These are phyloP conservation scores for Azorinus chamasolen DNA, from an alignment of 2,888 invertebrate species.

Conservation along the genomic window DNA sequence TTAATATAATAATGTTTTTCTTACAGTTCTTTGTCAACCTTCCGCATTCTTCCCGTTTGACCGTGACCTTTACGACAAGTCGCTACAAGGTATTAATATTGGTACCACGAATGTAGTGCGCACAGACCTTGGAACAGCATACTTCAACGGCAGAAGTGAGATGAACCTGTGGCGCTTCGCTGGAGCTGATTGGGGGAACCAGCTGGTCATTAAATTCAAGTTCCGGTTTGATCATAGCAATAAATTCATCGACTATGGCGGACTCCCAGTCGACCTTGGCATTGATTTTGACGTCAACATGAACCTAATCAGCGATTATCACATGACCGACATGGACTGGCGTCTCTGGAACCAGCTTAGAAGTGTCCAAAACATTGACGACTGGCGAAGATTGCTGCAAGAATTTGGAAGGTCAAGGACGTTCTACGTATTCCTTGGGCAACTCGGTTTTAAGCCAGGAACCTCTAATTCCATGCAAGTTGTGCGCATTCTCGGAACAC, in stretches of 20 bases:
- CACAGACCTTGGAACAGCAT: slow-evolving; percentile 72
- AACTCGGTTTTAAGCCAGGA: slow-evolving; percentile 68
- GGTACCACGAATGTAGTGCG: slow-evolving; percentile 64
- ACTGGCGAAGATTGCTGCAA: slow-evolving; percentile 57
- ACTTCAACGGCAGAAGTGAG: slow-evolving; percentile 70
- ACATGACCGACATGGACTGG: slow-evolving; percentile 61
- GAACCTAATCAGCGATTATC: slow-evolving; percentile 53
- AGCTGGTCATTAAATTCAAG: slow-evolving; percentile 63
- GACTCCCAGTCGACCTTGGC: slow-evolving; percentile 61
- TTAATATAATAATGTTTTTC: too few species aligned
- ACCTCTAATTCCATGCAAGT: slow-evolving; percentile 67
- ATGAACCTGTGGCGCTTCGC: slow-evolving; percentile 73
- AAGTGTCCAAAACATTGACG: slow-evolving; percentile 37
- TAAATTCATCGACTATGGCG: slow-evolving; percentile 60
- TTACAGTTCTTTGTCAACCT: slow-evolving; percentile 71
- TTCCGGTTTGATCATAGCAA: slow-evolving; percentile 55
- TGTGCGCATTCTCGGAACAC: slow-evolving; percentile 65
- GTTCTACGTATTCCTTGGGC: slow-evolving; percentile 66
- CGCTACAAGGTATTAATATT: slow-evolving; percentile 62
- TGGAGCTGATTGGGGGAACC: slow-evolving; percentile 64
- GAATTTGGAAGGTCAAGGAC: slow-evolving; percentile 67
- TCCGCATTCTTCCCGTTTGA: slow-evolving; percentile 73
- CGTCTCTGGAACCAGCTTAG: slow-evolving; percentile 52
- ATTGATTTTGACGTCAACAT: slow-evolving; percentile 45
- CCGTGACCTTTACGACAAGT: slow-evolving; percentile 70